Percentiles rank a stretch among this genome's conserved stretches.
phyloP scores from a whole-genome alignment of 2,797 vertebrate genomes.

The Pseudocheirus occidentalis region DNA sequence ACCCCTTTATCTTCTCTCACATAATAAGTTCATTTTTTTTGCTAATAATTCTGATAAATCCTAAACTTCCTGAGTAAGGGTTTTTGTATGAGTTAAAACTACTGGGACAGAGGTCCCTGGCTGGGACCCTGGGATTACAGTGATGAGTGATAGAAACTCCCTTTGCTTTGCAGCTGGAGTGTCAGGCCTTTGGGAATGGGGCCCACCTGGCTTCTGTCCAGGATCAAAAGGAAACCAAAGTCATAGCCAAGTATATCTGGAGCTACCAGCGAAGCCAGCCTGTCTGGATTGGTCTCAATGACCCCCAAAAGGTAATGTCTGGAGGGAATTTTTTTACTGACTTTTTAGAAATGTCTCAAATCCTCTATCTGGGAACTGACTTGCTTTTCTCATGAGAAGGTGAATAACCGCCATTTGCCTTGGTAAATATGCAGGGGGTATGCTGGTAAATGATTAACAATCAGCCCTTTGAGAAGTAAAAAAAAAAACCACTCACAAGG shows the following conservation, averaged over 20 bases:
- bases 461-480: neutral
- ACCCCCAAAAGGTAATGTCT: conserved; percentile 71
- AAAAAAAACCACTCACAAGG: neutral
- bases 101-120: neutral
- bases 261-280: conserved; percentile 75
- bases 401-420: neutral
- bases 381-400: rapidly evolving
- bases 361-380: neutral
- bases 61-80: neutral
- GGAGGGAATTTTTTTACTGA: neutral
- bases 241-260: conserved; percentile 43
- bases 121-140: neutral
- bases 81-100: neutral
- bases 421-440: neutral
- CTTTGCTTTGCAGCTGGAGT: conserved; percentile 66
- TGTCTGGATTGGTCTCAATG: conserved; percentile 81
- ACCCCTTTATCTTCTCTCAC: neutral
- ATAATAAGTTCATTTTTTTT: neutral
- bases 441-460: neutral
- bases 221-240: conserved; percentile 5
- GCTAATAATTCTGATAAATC: neutral
- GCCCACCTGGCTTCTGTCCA: conserved; percentile 81
- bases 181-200: conserved; percentile 38
- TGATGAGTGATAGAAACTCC: neutral
- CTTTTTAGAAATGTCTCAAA: neutral